Conservation (phyloP, 2,888 invertebrate species). For the Lepas anatifera region DNA sequence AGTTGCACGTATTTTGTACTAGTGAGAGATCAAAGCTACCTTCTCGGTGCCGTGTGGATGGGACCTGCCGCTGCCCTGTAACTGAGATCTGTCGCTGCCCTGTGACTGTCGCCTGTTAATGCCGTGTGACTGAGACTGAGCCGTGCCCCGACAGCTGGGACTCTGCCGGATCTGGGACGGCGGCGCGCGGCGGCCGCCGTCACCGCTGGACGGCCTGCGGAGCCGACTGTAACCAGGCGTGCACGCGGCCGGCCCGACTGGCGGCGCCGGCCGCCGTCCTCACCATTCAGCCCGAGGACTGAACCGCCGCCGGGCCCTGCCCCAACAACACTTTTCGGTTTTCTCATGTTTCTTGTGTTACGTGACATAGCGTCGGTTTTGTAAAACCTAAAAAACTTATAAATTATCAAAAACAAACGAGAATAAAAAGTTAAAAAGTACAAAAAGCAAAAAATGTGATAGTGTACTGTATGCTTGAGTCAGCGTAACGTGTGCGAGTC, state of each 20-base stretch:
- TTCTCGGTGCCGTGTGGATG: too few relatives aligned
- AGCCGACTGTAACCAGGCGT: neutral
- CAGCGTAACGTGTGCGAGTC: neutral
- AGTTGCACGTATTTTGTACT: too few relatives aligned
- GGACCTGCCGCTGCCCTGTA: too few relatives aligned
- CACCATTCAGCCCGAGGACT: neutral
- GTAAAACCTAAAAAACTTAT: neutral
- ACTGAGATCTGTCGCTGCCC: too few relatives aligned
- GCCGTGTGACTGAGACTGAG: too few relatives aligned
- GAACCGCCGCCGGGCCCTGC: neutral
- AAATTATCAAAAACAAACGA: neutral
- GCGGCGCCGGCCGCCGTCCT: neutral
- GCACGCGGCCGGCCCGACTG: neutral
- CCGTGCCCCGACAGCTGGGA: neutral
- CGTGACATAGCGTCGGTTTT: neutral
- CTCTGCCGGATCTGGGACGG: neutral
- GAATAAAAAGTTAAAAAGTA: conserved; percentile 11
- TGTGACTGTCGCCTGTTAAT: too few relatives aligned
- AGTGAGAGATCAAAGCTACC: too few relatives aligned
- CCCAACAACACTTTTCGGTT: neutral
- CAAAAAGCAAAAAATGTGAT: conserved; percentile 10
- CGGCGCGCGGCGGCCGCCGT: neutral
- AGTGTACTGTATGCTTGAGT: neutral
- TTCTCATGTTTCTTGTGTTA: conserved; percentile 3
- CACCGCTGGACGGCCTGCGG: conserved; percentile 6